Conservation (phyloP, 2,113 vertebrate species). For the Zosterops borbonicus region DNA sequence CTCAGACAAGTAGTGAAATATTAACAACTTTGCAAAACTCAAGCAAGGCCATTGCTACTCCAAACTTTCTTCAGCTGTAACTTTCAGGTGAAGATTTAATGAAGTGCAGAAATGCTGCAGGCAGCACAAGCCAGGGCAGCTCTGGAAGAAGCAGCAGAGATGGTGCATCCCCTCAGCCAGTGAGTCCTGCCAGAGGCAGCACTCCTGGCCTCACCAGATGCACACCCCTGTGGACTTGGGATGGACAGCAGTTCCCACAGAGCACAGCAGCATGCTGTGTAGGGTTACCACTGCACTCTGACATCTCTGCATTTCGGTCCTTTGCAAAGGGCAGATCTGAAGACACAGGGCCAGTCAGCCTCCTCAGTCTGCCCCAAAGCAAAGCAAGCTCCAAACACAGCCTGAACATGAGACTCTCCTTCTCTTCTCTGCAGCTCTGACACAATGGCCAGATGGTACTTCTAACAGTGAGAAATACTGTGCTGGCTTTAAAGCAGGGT, state of each 20-base stretch:
- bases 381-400: background rate
- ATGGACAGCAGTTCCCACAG: background rate
- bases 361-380: background rate
- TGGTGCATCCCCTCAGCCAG: background rate
- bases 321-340: background rate
- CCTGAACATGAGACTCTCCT: background rate
- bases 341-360: background rate
- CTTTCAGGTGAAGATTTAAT: background rate
- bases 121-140: background rate
- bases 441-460: background rate
- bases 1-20: background rate
- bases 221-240: background rate
- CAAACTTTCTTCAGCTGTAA: background rate
- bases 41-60: background rate
- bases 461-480: background rate
- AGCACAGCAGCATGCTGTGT: accelerated
- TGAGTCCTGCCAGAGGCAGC: accelerated
- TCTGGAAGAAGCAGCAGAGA: background rate
- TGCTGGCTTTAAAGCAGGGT: background rate
- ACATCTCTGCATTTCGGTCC: background rate
- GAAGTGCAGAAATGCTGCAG: background rate
- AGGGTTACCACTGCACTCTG: accelerated
- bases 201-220: background rate
- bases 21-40: background rate
- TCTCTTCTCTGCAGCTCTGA: background rate